phyloP scores from a whole-genome alignment of 2,113 vertebrate species.

The Nymphicus hollandicus region DNA sequence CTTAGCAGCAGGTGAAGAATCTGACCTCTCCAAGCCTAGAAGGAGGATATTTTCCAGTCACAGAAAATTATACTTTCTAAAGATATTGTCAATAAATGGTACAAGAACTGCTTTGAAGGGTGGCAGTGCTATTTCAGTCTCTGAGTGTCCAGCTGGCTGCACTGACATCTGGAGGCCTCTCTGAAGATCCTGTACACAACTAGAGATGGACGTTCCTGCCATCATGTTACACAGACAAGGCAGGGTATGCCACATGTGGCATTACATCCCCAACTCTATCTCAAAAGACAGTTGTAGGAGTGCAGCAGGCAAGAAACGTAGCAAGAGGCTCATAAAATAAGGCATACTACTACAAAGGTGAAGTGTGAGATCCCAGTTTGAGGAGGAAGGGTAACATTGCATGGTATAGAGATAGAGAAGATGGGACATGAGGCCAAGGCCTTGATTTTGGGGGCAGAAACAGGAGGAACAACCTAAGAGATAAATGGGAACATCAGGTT shows the following conservation, averaged over 20 bases:
- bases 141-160: not conserved
- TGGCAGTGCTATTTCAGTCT: not conserved
- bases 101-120: not conserved
- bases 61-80: not conserved
- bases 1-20: not conserved
- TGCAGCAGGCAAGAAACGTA: not conserved
- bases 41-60: not conserved
- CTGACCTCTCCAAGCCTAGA: not conserved
- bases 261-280: not conserved
- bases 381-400: not conserved
- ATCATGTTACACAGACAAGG: rapidly evolving
- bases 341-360: not conserved
- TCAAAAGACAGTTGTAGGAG: not conserved
- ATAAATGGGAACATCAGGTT: not conserved
- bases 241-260: rapidly evolving
- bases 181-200: not conserved
- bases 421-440: not conserved
- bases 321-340: not conserved
- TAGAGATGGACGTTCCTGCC: not conserved
- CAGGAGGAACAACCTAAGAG: not conserved
- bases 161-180: not conserved
- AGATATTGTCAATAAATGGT: not conserved
- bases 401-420: not conserved
- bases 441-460: not conserved
- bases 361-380: not conserved